Conservation (phyloP, 2,888 invertebrate genomes). For the Dysmachus trigonus region DNA sequence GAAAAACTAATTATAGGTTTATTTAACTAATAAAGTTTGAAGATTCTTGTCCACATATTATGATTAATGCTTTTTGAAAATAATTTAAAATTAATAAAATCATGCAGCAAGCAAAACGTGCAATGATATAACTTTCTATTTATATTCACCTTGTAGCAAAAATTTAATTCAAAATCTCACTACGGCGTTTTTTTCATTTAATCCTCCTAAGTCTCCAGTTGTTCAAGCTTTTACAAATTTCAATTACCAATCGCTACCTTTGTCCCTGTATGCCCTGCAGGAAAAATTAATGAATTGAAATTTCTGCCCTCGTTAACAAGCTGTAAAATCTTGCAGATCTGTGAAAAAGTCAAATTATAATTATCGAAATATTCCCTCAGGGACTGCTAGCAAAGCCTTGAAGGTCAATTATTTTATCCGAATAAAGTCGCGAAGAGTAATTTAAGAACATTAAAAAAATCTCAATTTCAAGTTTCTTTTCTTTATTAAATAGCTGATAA, state of each 20-base stretch:
- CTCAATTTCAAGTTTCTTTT: background rate
- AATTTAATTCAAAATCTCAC: too few species aligned
- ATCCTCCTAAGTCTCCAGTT: too few species aligned
- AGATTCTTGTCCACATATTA: too few species aligned
- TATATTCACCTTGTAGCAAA: too few species aligned
- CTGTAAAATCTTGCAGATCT: background rate
- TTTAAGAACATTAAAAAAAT: background rate
- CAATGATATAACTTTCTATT: too few species aligned
- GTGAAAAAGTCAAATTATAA: background rate
- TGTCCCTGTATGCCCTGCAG: background rate
- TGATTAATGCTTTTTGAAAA: too few species aligned
- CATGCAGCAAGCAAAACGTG: too few species aligned
- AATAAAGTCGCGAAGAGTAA: background rate
- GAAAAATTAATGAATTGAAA: background rate
- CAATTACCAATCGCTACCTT: background rate
- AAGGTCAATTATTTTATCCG: background rate
- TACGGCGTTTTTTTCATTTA: too few species aligned
- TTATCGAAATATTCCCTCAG: background rate
- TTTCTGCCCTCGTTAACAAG: background rate
- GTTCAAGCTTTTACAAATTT: background rate
- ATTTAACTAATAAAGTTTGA: too few species aligned
- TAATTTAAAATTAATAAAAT: too few species aligned
- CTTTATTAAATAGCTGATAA: background rate
- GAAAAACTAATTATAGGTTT: too few species aligned
- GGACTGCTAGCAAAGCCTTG: background rate